phyloP scores from a whole-genome alignment of 2,888 invertebrate genomes.

The Atherix ibis region DNA sequence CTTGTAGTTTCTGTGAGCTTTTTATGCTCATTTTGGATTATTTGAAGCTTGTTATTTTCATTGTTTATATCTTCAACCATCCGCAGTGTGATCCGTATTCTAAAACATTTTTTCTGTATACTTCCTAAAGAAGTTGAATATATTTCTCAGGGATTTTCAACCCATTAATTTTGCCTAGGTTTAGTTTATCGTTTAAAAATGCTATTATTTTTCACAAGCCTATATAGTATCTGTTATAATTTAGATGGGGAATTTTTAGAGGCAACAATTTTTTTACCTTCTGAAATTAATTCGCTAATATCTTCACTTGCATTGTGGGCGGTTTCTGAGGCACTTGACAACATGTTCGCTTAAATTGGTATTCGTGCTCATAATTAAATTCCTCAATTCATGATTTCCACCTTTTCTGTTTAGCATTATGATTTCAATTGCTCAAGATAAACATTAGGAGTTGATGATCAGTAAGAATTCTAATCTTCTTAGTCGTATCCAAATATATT shows the following conservation, averaged over 20 bases:
- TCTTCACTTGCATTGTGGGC: not conserved
- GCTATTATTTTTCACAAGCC: not conserved
- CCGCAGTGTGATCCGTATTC: slow-evolving; percentile 2
- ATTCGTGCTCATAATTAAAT: slow-evolving; percentile 10
- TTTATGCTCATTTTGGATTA: slow-evolving; percentile 6
- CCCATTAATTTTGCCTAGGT: slow-evolving; percentile 1
- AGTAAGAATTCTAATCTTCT: slow-evolving; percentile 6
- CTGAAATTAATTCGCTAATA: not conserved
- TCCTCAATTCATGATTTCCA: slow-evolving; percentile 12
- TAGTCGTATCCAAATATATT: slow-evolving; percentile 6
- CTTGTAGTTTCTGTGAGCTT: not conserved
- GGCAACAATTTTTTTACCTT: not conserved
- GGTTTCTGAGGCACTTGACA: not conserved
- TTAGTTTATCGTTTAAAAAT: not conserved
- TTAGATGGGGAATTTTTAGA: not conserved
- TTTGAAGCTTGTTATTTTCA: slow-evolving; percentile 3
- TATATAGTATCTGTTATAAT: not conserved
- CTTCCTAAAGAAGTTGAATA: slow-evolving; percentile 6
- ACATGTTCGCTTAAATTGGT: too few species aligned
- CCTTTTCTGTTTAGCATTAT: slow-evolving; percentile 7
- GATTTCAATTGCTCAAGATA: slow-evolving; percentile 7
- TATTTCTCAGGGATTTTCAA: slow-evolving; percentile 4
- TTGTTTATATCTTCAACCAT: slow-evolving; percentile 4
- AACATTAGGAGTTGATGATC: slow-evolving; percentile 7
- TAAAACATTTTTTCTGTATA: slow-evolving; percentile 1